Evolutionary conservation across 2,113 vertebrate genomes (phyloP).

Genomic region (Paradoxurus hermaphroditus): DNA sequence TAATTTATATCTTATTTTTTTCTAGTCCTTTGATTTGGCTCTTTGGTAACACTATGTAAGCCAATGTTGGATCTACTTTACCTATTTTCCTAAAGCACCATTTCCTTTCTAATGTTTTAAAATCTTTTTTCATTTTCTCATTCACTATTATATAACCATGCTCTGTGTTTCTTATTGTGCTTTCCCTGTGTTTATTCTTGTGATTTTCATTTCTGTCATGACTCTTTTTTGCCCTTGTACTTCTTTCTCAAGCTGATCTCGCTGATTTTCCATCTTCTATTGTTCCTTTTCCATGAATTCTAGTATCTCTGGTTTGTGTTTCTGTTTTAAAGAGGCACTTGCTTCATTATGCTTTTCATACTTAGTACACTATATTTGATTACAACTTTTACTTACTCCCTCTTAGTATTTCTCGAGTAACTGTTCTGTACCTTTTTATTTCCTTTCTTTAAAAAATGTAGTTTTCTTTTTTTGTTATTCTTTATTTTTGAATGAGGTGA

Average conservation of each 20-base stretch:
- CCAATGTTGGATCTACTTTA: neutral
- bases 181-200: neutral
- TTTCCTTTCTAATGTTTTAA: neutral
- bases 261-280: neutral
- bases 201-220: neutral
- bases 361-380: neutral
- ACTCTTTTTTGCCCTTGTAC: neutral
- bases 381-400: neutral
- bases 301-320: neutral
- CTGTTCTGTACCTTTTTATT: neutral
- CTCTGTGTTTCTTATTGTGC: neutral
- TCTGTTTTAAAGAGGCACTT: neutral
- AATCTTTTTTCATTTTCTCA: neutral
- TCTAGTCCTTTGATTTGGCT: neutral
- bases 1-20: neutral
- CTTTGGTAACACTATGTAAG: neutral
- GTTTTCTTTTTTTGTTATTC: neutral
- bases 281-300: neutral
- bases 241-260: neutral
- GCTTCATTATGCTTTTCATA: neutral
- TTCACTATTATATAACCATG: neutral
- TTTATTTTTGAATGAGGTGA: neutral
- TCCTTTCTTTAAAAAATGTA: neutral
- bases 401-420: neutral
- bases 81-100: neutral